Base-by-base conservation (phyloP, 1,140 invertebrate species). In the Anoplolepis gracilipes region DNA sequence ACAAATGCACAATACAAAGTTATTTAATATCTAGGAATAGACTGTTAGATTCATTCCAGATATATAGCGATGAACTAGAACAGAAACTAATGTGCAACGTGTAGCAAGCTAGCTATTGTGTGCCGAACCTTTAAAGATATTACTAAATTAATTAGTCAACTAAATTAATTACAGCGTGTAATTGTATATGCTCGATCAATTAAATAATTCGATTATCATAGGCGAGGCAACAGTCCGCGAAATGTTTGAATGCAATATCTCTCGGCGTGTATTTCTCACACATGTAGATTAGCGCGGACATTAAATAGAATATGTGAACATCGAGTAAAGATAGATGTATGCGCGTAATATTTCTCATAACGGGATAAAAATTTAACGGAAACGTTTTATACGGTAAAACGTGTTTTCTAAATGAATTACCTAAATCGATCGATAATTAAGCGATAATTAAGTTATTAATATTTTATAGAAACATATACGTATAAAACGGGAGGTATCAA, bases 201-300 rank as follows among this genome's bases (percentile, higher is more conserved):
- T 82, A 82, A 59, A 82, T 82, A 82, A 82, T 82, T 82, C 78
- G 65, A 82, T 82, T 82, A 82, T 73, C 53, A 72, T 82, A 82
- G 53, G 8, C 36, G 65, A 82, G 78, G 78, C 55, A 82, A 82
- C 78, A 82, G 53, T 61, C 25, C 78, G 78, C 67, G 25, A 61
- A 73, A 59, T 42, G 78, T 73, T 73, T 73, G 59, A 62, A 73
- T 28, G 67, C 67, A 59, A 13, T 30, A 69, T 36, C n/a, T n/a
- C n/a, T n/a, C 65, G 64, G 16, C 33, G 30, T 55, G 25, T 33
- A 70, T 81, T 81, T 79, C 16, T 49, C 49, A 10, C 64, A 69
- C 30, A 39, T 85, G 53, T 33, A 49, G 36, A 73, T 84, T 73
- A 86, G 57, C 46, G 33, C 78, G 28, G 10, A 42, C 7, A 16